Evolutionary conservation across 2,888 invertebrate species (phyloP).

Genomic region (Zaprionus lineosus): DNA sequence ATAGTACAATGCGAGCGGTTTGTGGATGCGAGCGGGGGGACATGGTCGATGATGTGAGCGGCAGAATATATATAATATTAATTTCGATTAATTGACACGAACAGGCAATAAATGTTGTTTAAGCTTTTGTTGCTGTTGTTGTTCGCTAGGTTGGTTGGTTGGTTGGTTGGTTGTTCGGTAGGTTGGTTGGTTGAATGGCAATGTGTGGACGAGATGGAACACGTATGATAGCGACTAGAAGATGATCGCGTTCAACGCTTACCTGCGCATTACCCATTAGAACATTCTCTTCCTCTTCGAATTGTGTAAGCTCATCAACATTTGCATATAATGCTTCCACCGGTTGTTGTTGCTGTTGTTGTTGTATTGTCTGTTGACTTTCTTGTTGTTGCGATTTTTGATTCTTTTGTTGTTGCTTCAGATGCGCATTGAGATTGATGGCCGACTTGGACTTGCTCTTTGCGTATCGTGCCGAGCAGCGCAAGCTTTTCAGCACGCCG

Average conservation of each 20-base stretch:
- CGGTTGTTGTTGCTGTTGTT: conserved; percentile 2
- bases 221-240: conserved; percentile 47
- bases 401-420: conserved; percentile 59
- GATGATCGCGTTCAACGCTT: conserved; percentile 46
- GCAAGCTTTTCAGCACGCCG: conserved; percentile 67
- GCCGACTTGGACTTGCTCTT: conserved; percentile 64
- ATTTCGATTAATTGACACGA: conserved; percentile 52
- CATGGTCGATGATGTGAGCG: conserved; percentile 22
- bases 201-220: conserved; percentile 31
- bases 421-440: conserved; percentile 62
- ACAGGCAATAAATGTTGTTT: conserved; percentile 6
- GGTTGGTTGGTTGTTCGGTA: conserved; percentile 5
- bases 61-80: conserved; percentile 58
- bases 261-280: conserved; percentile 69
- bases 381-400: conserved; percentile 33
- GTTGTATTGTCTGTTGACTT: background rate
- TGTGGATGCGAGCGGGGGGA: background rate
- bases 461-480: conserved; percentile 63
- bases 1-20: conserved; percentile 13
- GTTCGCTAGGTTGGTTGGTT: conserved; percentile 2
- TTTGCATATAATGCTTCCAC: conserved; percentile 62
- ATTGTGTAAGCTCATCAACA: conserved; percentile 48
- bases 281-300: conserved; percentile 55
- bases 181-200: conserved; percentile 19
- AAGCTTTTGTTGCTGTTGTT: background rate